phyloP scores from a whole-genome alignment of 2,888 invertebrate genomes.

The Ligdia adustata region DNA sequence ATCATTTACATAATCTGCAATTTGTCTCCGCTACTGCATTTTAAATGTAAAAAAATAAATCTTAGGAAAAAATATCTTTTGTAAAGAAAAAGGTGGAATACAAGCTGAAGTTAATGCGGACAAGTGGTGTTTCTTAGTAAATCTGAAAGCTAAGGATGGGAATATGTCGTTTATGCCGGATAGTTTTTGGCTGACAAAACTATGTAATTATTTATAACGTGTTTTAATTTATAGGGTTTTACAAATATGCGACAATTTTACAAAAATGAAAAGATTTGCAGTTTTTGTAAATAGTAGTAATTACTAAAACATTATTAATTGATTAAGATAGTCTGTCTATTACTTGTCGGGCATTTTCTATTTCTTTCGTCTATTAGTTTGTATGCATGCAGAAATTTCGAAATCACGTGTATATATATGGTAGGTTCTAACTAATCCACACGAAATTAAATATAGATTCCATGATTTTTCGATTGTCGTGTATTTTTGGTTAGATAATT shows the following conservation, averaged over 20 bases:
- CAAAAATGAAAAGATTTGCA: too few species aligned
- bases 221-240: too few species aligned
- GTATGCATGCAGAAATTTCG: too few species aligned
- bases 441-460: too few species aligned
- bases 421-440: too few species aligned
- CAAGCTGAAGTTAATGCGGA: conserved; percentile 30
- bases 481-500: background rate
- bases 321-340: too few species aligned
- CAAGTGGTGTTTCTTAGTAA: conserved; percentile 24
- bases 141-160: conserved; percentile 2
- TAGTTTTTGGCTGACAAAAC: background rate
- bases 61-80: conserved; percentile 25
- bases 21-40: conserved; percentile 14
- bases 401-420: too few species aligned
- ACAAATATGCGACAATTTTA: too few species aligned
- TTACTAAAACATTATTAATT: too few species aligned
- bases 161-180: background rate
- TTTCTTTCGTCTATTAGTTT: background rate
- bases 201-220: too few species aligned
- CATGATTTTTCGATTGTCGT: too few species aligned
- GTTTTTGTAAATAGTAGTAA: too few species aligned
- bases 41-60: conserved; percentile 18
- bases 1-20: conserved; percentile 18
- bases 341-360: background rate
- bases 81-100: conserved; percentile 21